phyloP scores from a whole-genome alignment of 1,140 invertebrate species.

The Atopsyche davidsoni region DNA sequence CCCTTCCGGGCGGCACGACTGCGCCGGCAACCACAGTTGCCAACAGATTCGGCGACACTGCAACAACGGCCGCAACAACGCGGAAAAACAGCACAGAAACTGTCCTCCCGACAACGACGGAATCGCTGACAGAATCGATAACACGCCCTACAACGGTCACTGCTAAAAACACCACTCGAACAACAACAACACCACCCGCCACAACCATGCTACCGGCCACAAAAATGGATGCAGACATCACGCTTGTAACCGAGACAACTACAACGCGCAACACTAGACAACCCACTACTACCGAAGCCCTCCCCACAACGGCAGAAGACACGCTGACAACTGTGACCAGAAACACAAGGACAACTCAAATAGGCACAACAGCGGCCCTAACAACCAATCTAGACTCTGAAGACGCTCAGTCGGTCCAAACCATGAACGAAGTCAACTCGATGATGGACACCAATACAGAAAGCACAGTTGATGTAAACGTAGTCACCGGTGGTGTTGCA shows the following conservation, averaged over 20 bases:
- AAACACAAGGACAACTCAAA: not conserved
- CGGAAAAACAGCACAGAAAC: not conserved
- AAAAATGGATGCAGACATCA: conserved; percentile 16
- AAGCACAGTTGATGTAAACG: too few relatives aligned
- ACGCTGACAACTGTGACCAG: not conserved
- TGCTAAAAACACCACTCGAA: conserved; percentile 24
- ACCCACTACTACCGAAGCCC: not conserved
- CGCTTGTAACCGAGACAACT: conserved; percentile 8
- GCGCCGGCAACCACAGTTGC: conserved; percentile 2
- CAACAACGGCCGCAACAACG: not conserved
- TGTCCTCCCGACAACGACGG: conserved; percentile 8
- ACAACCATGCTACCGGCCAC: conserved; percentile 31
- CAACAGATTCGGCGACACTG: not conserved
- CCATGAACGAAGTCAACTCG: too few relatives aligned
- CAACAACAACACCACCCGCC: conserved; percentile 11
- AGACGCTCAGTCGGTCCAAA: too few relatives aligned
- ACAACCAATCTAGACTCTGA: conserved; percentile 13
- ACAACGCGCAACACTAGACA: not conserved
- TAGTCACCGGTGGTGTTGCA: too few relatives aligned
- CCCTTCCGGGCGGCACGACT: not conserved
- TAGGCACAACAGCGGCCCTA: conserved; percentile 18
- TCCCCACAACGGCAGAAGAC: conserved; percentile 7
- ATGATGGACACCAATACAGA: too few relatives aligned
- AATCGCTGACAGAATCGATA: conserved; percentile 29
- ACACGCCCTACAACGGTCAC: conserved; percentile 29